Percentiles rank a stretch among this genome's conserved stretches.
Evolutionary conservation across 2,888 invertebrate species (phyloP).

Genomic region (Catonia carolina): DNA sequence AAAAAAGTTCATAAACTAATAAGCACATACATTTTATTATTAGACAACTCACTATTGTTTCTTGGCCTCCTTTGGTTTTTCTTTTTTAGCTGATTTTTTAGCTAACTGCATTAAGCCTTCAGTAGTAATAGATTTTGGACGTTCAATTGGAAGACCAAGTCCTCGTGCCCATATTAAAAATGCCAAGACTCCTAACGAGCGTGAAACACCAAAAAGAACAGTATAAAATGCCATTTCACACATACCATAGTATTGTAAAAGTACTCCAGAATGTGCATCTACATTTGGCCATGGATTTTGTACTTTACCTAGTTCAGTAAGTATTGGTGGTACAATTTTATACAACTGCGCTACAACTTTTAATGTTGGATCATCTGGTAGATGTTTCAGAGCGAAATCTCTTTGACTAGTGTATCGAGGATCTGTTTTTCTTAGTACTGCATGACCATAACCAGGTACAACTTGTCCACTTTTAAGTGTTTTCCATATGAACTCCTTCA

Average conservation of each 20-base stretch:
- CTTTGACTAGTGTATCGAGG: constrained; percentile 87
- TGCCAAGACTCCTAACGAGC: constrained; percentile 77
- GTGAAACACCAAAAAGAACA: constrained; percentile 84
- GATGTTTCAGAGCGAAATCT: constrained; percentile 87
- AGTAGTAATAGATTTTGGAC: constrained; percentile 80
- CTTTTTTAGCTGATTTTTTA: too few species aligned
- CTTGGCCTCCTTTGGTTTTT: too few species aligned
- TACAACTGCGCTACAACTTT: constrained; percentile 85
- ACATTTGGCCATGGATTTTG: constrained; percentile 99
- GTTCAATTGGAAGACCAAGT: constrained; percentile 77
- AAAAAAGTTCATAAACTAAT: too few species aligned
- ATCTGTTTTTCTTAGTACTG: constrained; percentile 92
- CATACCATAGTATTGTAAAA: constrained; percentile 83
- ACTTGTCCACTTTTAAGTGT: constrained; percentile 93
- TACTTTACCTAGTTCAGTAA: constrained; percentile 89
- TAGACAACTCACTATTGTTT: too few species aligned
- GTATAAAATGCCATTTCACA: constrained; percentile 93
- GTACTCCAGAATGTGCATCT: constrained; percentile 92
- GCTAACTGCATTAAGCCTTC: constrained; percentile 51
- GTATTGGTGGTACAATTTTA: constrained; percentile 87
- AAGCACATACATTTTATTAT: too few species aligned
- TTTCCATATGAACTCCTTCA: constrained; percentile 97
- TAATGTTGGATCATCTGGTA: constrained; percentile 87
- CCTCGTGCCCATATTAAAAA: constrained; percentile 83
- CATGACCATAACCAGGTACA: constrained; percentile 96